Evolutionary conservation across 2,797 vertebrate genomes (phyloP), one percentile per base, ranked within the genome.

Genomic region (Nannoperca obscura): DNA sequence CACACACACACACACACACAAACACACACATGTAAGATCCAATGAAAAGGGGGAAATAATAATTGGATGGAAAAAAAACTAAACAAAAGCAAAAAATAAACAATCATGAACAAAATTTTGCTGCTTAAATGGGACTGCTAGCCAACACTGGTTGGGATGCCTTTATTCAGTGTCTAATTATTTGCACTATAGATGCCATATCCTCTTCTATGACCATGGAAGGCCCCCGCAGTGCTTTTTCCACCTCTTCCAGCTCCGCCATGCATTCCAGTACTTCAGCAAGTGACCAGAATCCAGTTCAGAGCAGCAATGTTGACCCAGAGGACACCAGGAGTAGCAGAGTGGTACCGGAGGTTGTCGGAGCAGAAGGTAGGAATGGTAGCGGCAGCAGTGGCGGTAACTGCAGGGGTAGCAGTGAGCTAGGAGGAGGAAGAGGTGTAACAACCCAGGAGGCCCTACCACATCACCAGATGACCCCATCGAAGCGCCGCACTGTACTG

Each of bases 151-250:
- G 84, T 94, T 87, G 90, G 92, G 94, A 94, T 92, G 82, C 88
- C 93, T 96, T 95, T 97, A 97, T 96, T 99, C 90, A 99, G 96
- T 96, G 91, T 96, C 93, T 92, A 94, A 97, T 97, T 97, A 93
- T 99, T 96, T 97, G 92, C 90, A 97, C 97, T 95, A 94, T 98
- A 99, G 98, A 99, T 99, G 97, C 97, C 95, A 97, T 96, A 97
- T 96, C 96, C 95, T 97, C 97, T 95, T 96, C 97, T 95, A 96
- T 97, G 97, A 97, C 97, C 96, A 97, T 96, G 96, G 97, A 97
- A 96, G 97, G 97, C 97, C 97, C 96, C 96, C 96, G 97, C 96
- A 98, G 96, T 97, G 97, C 97, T 97, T 97, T 97, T 97, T 95
- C 97, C 96, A 97, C 96, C 96, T 97, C 96, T 95, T 97, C 97